Percentiles rank a stretch among this genome's conserved stretches.
These are phyloP conservation scores for Notolabrus celidotus DNA, from an alignment of 2,797 vertebrate genomes.

Conservation along the genomic window DNA sequence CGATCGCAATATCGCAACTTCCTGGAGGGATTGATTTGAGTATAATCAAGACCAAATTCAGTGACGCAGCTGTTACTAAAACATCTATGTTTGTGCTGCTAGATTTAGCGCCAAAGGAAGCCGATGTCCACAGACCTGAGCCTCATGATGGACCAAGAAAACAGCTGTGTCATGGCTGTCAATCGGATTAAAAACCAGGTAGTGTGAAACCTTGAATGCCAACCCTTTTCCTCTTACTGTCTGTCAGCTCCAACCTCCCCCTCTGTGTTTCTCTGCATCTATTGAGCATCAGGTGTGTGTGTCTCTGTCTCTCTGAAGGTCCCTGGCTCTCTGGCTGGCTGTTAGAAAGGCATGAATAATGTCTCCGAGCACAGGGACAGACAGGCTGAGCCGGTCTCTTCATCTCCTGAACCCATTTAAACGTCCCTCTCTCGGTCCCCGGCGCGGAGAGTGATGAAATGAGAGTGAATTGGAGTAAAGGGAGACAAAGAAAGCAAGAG, in stretches of 20 bases:
- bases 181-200: constrained; percentile 21
- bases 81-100: not conserved
- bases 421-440: constrained; percentile 45
- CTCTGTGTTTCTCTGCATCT: constrained; percentile 21
- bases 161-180: constrained; percentile 14
- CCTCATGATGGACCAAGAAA: not conserved
- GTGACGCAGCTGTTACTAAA: too few relatives aligned
- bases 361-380: constrained; percentile 36
- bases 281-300: constrained; percentile 59
- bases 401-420: constrained; percentile 65
- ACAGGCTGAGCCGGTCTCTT: constrained; percentile 49
- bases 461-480: constrained; percentile 33
- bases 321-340: constrained; percentile 32
- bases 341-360: constrained; percentile 64
- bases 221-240: not conserved
- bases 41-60: too few relatives aligned
- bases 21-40: too few relatives aligned
- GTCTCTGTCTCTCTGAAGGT: constrained; percentile 42
- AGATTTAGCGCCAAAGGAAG: not conserved
- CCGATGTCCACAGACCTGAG: not conserved
- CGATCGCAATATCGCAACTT: too few relatives aligned
- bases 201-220: constrained; percentile 16
- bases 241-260: constrained; percentile 16
- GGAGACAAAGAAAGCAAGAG: constrained; percentile 13
- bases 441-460: constrained; percentile 47